Conservation (phyloP, 2,113 vertebrate species). For the Lagopus muta region DNA sequence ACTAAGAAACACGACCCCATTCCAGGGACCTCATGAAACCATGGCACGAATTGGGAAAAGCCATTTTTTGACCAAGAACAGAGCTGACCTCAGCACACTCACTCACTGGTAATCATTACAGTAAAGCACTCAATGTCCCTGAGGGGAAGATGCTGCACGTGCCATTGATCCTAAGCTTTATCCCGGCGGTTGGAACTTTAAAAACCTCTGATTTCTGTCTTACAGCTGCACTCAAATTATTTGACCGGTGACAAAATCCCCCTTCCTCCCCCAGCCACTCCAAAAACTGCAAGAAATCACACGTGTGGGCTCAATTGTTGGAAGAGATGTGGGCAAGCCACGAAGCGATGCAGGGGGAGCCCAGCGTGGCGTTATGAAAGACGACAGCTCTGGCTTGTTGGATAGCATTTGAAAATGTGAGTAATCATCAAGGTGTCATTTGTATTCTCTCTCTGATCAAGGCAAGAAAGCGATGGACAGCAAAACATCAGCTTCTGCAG, state of each 20-base stretch:
- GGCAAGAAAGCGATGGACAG: not conserved
- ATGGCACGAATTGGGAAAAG: not conserved
- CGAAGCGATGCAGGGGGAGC: not conserved
- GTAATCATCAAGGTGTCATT: conserved; percentile 67
- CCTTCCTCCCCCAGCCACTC: not conserved
- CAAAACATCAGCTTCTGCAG: not conserved
- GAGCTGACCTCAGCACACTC: not conserved
- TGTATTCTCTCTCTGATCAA: not conserved
- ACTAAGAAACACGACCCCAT: not conserved
- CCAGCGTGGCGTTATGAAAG: not conserved
- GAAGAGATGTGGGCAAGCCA: not conserved
- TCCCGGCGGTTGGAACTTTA: not conserved
- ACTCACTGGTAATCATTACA: not conserved
- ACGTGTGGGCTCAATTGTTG: fast-evolving
- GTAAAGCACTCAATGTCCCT: not conserved
- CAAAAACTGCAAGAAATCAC: not conserved
- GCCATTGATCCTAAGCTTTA: not conserved
- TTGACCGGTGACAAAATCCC: not conserved
- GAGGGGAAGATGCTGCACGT: not conserved
- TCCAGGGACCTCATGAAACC: not conserved
- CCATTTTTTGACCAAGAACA: not conserved
- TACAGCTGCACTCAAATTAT: not conserved
- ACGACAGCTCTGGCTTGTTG: conserved; percentile 40
- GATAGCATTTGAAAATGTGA: conserved; percentile 63
- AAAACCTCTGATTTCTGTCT: not conserved